phyloP scores from a whole-genome alignment of 2,888 invertebrate genomes.

The Drosophila prolongata region DNA sequence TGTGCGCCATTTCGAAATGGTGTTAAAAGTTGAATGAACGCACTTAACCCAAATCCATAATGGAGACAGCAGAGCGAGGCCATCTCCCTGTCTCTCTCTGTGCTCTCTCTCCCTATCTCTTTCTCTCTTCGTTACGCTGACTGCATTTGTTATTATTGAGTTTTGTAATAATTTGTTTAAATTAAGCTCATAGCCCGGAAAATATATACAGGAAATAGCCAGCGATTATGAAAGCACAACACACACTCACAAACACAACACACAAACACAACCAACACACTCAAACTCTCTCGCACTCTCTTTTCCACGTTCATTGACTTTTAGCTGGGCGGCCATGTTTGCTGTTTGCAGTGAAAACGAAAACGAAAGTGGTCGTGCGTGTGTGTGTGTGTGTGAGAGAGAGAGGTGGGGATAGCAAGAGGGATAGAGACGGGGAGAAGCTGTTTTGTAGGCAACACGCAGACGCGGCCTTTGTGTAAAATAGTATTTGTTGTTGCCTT shows the following conservation, averaged over 20 bases:
- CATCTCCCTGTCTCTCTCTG: conserved; percentile 8
- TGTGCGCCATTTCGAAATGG: conserved; percentile 80
- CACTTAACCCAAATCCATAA: conserved; percentile 83
- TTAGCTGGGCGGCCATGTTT: conserved; percentile 47
- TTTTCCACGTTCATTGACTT: conserved; percentile 72
- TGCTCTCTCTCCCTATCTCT: neutral
- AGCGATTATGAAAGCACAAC: conserved; percentile 70
- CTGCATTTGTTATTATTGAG: conserved; percentile 50
- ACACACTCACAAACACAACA: conserved; percentile 20
- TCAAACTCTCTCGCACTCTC: conserved; percentile 31
- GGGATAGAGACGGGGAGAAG: neutral
- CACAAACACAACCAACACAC: conserved; percentile 8
- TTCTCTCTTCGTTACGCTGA: conserved; percentile 5
- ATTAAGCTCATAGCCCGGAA: conserved; percentile 60
- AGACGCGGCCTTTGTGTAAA: conserved; percentile 62
- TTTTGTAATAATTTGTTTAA: conserved; percentile 77
- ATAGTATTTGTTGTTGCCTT: conserved; percentile 39
- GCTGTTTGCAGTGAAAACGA: conserved; percentile 59
- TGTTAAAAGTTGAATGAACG: conserved; percentile 84
- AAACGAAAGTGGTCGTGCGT: conserved; percentile 71
- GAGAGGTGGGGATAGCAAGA: conserved; percentile 10
- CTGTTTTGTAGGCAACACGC: conserved; percentile 59
- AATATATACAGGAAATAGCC: conserved; percentile 70
- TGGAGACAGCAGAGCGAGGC: conserved; percentile 44
- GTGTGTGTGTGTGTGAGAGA: conserved; percentile 14